Conservation (phyloP, 2,113 vertebrate species). For the Lycaon pictus region DNA sequence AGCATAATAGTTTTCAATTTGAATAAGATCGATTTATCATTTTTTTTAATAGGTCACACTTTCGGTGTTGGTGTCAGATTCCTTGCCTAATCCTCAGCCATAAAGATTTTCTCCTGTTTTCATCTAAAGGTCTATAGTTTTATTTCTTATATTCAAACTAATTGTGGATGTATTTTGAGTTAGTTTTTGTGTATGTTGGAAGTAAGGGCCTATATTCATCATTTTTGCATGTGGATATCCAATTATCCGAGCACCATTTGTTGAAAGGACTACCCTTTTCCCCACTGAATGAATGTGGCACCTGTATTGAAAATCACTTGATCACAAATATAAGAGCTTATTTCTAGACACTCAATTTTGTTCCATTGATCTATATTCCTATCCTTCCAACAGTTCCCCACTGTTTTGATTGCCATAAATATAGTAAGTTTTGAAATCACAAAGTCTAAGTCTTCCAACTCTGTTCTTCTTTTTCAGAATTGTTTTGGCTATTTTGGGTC, state of each 20-base stretch:
- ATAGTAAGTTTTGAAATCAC: conserved; percentile 27
- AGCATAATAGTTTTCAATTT: not conserved
- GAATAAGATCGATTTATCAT: not conserved
- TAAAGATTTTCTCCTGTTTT: not conserved
- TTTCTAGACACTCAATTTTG: not conserved
- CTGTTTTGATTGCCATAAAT: not conserved
- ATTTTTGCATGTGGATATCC: not conserved
- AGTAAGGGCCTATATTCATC: not conserved
- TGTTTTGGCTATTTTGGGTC: not conserved
- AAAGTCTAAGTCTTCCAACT: not conserved
- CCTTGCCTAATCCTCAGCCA: not conserved
- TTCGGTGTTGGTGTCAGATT: not conserved
- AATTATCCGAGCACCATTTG: not conserved
- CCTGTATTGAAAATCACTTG: not conserved
- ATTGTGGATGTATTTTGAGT: not conserved
- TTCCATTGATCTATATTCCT: not conserved
- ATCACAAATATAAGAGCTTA: not conserved
- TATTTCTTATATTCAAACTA: not conserved
- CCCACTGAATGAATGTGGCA: not conserved
- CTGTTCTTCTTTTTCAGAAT: not conserved
- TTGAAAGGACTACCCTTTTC: not conserved
- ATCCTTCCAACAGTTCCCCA: not conserved
- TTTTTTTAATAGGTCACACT: not conserved
- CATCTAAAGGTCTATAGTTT: not conserved
- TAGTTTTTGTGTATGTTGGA: not conserved